Evolutionary conservation across 1,140 invertebrate species (phyloP), one percentile per base, ranked within the genome.

Genomic region (Latrodectus geometricus): DNA sequence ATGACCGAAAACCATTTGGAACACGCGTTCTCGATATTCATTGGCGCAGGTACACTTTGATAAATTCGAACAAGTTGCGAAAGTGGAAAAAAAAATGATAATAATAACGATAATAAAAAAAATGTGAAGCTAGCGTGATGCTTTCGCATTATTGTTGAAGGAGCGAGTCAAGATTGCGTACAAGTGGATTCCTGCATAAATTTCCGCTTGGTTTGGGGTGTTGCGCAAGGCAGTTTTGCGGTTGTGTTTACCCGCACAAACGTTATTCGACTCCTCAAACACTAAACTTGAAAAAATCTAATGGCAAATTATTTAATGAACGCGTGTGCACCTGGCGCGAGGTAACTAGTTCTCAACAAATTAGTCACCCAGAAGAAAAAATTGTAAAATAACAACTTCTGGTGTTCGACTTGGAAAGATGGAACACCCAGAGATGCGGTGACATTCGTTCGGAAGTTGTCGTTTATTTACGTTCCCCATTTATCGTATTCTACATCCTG

Each of bases 21-120:
- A 23, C 50, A 70, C 21, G 68, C 68, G 76, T 66, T 81, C 79
- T 56, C 65, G 48, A 81, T 81, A 70, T 15, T 66, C 66, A 81
- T 81, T 56, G 79, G 50, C 79, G 79, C 79, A 81, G 20, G 15
- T 74, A 68, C 68, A 68, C 23, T 23, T 61, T 61, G 0, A 61
- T n/a, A 79, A 79, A 79, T 79, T 79, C 77, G 61, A 79, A 79
- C 77, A 68, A n/a, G 17, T 81, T 81, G 66, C 78, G 66, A 81
- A 81, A 79, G n/a, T n/a, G n/a, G 61, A 56, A 56, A 8, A 8
- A 9, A 56, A 56, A 69, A 69, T 69, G 9, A 17, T 69, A 17
- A 69, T n/a, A 17, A 70, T 70, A 81, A 50, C 17, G 50, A 72
- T n/a, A 61, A n/a, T 20, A 78, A 78, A 78, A 66, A 56, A 54